These are phyloP conservation scores for Drosophila bunnanda DNA, from an alignment of 2,888 invertebrate genomes.

Conservation along the genomic window DNA sequence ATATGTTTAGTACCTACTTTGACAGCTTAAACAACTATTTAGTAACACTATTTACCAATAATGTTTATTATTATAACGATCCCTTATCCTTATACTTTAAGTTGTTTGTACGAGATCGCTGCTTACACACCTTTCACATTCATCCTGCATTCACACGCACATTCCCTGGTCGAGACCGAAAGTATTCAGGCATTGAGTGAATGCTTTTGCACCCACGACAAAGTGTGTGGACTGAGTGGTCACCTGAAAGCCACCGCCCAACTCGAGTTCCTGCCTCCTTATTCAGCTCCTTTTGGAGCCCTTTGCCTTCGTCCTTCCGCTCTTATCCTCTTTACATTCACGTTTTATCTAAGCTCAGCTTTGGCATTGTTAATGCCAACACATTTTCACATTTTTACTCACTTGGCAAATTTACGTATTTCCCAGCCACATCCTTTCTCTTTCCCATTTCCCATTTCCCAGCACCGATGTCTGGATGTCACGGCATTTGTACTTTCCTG, in stretches of 20 bases:
- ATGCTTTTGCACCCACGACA: not conserved
- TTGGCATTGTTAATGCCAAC: conserved; percentile 59
- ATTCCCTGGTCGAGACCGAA: not conserved
- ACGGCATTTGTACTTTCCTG: conserved; percentile 46
- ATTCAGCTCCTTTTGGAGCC: not conserved
- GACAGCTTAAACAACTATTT: not conserved
- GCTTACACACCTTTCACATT: not conserved
- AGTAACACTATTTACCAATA: not conserved
- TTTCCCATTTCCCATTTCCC: not conserved
- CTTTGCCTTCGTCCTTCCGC: conserved; percentile 2
- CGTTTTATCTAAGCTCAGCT: conserved; percentile 41
- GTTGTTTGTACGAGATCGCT: not conserved
- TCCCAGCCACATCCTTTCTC: not conserved
- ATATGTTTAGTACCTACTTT: not conserved
- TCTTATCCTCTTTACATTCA: conserved; percentile 16
- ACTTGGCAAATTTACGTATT: conserved; percentile 68
- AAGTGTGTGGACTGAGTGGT: not conserved
- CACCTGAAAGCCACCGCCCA: conserved; percentile 5
- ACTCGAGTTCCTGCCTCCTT: too few species aligned
- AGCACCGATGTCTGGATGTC: conserved; percentile 25
- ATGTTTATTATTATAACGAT: not conserved
- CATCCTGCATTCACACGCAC: not conserved
- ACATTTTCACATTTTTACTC: conserved; percentile 62
- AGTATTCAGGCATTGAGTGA: not conserved
- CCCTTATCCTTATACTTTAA: not conserved